phyloP scores from a whole-genome alignment of 2,113 vertebrate genomes.

The Hippocampus mohnikei region DNA sequence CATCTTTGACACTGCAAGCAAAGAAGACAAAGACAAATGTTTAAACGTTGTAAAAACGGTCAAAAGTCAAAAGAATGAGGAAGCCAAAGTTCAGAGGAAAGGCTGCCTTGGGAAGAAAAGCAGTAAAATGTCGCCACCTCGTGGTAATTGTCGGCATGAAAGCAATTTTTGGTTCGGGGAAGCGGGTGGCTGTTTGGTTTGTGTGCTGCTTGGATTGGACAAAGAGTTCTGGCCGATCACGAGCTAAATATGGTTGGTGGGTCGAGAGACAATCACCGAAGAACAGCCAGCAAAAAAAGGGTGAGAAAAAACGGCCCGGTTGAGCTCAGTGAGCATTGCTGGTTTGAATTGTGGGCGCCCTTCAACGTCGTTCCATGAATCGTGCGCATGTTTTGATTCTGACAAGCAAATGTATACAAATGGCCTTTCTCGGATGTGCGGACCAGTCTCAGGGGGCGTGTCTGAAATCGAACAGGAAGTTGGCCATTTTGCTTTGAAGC shows the following conservation, averaged over 20 bases:
- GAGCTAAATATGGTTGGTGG: not conserved
- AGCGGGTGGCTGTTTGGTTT: not conserved
- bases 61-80: constrained; percentile 47
- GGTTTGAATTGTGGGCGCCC: no score
- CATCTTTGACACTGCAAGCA: constrained; percentile 92
- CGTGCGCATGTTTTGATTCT: no score
- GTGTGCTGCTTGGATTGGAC: not conserved
- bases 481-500: no score
- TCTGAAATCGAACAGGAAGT: no score
- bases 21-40: constrained; percentile 50
- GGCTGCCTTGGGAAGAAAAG: not conserved
- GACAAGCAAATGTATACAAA: no score
- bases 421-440: no score
- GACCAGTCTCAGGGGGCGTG: no score
- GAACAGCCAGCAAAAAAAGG: not conserved
- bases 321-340: no score
- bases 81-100: not conserved
- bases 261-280: not conserved
- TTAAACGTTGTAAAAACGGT: not conserved
- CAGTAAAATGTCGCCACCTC: constrained; percentile 36
- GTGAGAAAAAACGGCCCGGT: not conserved
- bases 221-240: not conserved
- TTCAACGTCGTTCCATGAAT: no score
- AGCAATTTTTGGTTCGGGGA: not conserved
- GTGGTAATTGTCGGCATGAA: constrained; percentile 12